Evolutionary conservation across 2,888 invertebrate species (phyloP), one percentile per base, ranked within the genome.

Genomic region (Ypsolopha sequella): DNA sequence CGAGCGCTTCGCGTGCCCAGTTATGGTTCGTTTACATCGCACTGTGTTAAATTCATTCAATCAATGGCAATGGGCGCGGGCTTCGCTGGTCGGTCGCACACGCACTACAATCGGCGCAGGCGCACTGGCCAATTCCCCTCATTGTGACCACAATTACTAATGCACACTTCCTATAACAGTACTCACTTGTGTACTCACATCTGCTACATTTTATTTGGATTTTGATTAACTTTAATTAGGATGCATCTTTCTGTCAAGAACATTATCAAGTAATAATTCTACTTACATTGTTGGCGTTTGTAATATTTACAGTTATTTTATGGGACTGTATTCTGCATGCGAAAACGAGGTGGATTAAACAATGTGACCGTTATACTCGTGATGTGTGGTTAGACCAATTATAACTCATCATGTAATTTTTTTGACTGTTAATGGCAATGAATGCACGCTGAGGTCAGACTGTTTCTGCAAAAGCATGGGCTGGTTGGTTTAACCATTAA

Each of bases 71-170:
- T 81, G 80, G 81, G 82, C 72, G 81, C 80, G 81, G 80, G 80
- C 80, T 3, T 24, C 24, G 78, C 76, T 70, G 77, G 76, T 81
- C 82, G 45, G 47, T 46, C 54, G 36, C 38, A 24, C 51, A 45
- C 35, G 81, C 84, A 84, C 80, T 81, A 86, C 81, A 82, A 84
- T 86, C 76, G 77, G 46, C 33, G 13, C 14, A n/a, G 39, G 39
- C 70, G 73, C 69, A 76, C 75, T 79, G 76, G 76, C 79, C 81
- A 80, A 81, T 84, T 84, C 84, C 81, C 84, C 79, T 78, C 79
- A 79, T 85, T 85, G 82, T 82, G 80, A 72, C 77, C 80, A 79
- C 80, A 84, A 84, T 84, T 80, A 85, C 78, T 71, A 76, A 76
- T 76, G 77, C 74, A 73, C 64, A 78, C 80, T 80, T 84, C 85